These are phyloP conservation scores for Sebastes melanostomus DNA, from an alignment of 2,797 vertebrate species.

Conservation along the genomic window DNA sequence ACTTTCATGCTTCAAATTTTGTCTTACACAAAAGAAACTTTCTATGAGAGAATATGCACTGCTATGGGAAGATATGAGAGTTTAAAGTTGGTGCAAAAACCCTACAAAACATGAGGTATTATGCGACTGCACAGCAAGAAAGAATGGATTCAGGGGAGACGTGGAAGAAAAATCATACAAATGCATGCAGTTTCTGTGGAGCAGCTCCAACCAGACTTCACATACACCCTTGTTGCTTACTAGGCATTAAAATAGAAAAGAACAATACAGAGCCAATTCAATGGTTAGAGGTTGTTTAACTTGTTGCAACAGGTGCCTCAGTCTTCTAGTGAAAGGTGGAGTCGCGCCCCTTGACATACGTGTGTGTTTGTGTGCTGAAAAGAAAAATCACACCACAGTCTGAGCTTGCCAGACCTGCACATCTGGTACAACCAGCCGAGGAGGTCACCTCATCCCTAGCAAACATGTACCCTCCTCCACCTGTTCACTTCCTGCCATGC, in stretches of 20 bases:
- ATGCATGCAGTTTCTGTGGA: neutral
- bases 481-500: neutral
- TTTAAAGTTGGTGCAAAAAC: neutral
- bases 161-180: neutral
- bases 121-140: neutral
- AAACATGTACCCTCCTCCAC: neutral
- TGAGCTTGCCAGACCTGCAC: constrained; percentile 61
- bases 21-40: neutral
- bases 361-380: neutral
- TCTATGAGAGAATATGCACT: neutral
- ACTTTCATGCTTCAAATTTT: neutral
- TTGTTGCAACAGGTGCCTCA: constrained; percentile 27
- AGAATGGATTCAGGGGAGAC: neutral
- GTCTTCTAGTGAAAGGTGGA: neutral
- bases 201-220: too few species aligned
- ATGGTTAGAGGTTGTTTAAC: neutral
- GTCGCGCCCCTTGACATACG: neutral
- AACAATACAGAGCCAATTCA: neutral
- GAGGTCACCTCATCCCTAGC: constrained; percentile 22
- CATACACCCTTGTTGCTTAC: neutral
- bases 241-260: neutral
- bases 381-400: constrained; percentile 31
- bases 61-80: neutral
- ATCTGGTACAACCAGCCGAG: constrained; percentile 67
- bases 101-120: neutral